Base-by-base conservation (phyloP, 1,140 invertebrate species). In the Solenopsis fugax region DNA sequence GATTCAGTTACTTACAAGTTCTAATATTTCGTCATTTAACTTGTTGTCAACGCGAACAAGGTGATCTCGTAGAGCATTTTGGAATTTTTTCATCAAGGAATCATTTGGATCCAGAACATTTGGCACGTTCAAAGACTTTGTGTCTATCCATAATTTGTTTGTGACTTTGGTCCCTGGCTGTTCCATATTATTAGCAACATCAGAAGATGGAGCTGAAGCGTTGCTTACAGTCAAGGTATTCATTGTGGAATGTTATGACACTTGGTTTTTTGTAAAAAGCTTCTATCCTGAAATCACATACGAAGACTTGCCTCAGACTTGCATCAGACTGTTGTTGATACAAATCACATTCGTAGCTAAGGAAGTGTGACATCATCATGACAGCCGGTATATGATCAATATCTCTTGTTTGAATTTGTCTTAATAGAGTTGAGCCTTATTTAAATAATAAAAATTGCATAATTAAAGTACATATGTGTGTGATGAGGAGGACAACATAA, bases 81-180 rank as follows among this genome's bases (percentile, higher is more conserved):
- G 97, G 90, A 97, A 97, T 89, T 95, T 95, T 72, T 95, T 93
- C 94, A 97, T 96, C 52, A 97, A 94, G 2, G 96, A 96, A 94
- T 97, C 97, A 90, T 97, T 96, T 0, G 97, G 96, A 91, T 96
- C 95, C 34, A 97, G 91, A 69, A 96, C 92, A 45, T 94, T 89
- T 48, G 91, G 87, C 16, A 84, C 34, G 52, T 88, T 69, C 45
- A 24, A 18, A 34, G 67, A 34, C 2, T 81, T 48, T 1, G 76
- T 54, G 5, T 85, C 52, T 60, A 71, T 7, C 85, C 85, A 72
- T 9, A 81, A 62, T 13, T 52, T 60, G 9, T 60, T 86, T 0
- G 7, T 37, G 13, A 69, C 5, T 41, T 52, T 67, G 13, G n/a
- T 65, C 34, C 10, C 65, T 5, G 64, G 4, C 16, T 34, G 67